phyloP scores from a whole-genome alignment of 2,113 vertebrate species.

The Ochotona princeps region DNA sequence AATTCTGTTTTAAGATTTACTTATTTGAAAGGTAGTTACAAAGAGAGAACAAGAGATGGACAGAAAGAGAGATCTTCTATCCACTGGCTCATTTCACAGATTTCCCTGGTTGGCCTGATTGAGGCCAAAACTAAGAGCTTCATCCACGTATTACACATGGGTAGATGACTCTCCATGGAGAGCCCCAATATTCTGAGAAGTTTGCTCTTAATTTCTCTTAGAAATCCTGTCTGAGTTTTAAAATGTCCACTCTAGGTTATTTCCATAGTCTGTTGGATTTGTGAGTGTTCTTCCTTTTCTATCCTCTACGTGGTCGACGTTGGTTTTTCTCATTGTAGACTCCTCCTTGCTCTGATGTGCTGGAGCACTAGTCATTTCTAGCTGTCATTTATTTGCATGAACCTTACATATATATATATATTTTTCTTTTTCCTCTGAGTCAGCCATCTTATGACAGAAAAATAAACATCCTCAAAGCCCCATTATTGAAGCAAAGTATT shows the following conservation, averaged over 20 bases:
- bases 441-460: neutral
- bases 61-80: no score
- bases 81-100: no score
- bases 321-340: neutral
- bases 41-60: no score
- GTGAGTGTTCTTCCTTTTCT: neutral
- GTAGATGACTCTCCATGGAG: no score
- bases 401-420: neutral
- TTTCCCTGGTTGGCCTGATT: no score
- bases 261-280: neutral
- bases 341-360: neutral
- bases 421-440: constrained; percentile 40
- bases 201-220: neutral
- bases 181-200: no score
- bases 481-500: neutral
- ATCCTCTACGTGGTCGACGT: neutral
- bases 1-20: neutral
- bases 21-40: no score
- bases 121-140: no score
- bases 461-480: neutral
- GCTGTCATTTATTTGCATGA: neutral
- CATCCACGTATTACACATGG: no score
- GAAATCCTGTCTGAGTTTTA: neutral
- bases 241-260: neutral
- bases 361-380: constrained; percentile 10